Evolutionary conservation across 2,797 vertebrate genomes (phyloP), one percentile per base, ranked within the genome.

Genomic region (Platyrinchus mystaceus): DNA sequence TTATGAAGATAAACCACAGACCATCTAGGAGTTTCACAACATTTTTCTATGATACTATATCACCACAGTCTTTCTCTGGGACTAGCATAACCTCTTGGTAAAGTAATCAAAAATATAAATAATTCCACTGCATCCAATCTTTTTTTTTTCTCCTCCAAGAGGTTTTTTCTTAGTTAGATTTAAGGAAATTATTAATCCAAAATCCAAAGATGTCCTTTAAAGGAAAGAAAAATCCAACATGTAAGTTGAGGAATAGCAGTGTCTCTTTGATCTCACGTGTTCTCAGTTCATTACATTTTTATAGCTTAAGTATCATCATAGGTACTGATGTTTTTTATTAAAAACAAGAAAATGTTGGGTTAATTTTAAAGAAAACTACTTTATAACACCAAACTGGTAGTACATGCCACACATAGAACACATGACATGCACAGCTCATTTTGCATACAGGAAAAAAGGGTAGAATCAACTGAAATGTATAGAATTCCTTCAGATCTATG

Each of bases 1-100:
- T 87, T 84, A 94, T 37, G 41, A 43, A 91, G 55, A 87, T 50
- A 90, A 95, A 81, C 30, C 68, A 89, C 21, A 75, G 28, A 87
- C 89, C n/a, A 69, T 73, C 26, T 20, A 67, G 36, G 36, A 83
- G 62, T 87, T 86, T 84, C 36, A 52, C 68, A 96, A 86, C 28
- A 89, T 77, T 94, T 37, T 93, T 90, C 56, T 43, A 59, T 80
- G 60, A 91, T 13, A 76, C 26, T 63, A 0, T 26, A 78, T 63
- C 39, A 80, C 6, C 39, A 67, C 18, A 41, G 3, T 39, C 46
- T 81, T 77, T 44, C 86, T 64, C 44, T 80, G 43, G 70, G 49
- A 88, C 37, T 76, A 83, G 22, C 21, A 52, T 44, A 84, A 79
- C 21, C 46, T 74, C 49, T 75, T 74, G 20, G 36, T 66, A 87